Evolutionary conservation across 1,140 invertebrate genomes (phyloP), one percentile per base, ranked within the genome.

Genomic region (Listronotus bonariensis): DNA sequence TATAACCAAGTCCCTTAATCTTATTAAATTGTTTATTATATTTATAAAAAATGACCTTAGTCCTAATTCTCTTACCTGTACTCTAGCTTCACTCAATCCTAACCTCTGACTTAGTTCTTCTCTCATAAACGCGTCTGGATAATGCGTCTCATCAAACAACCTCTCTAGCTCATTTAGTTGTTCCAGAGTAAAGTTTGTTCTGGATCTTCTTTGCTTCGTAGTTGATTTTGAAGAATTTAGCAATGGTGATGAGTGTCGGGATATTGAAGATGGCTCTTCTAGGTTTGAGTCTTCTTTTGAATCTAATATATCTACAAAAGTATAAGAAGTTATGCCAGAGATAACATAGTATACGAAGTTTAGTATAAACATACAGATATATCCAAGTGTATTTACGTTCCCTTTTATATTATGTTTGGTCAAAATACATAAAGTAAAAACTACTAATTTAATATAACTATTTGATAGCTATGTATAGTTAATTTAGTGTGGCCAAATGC

Each of bases 81-180:
- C 95, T 76, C 95, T 83, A 0, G 95, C 94, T 77, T 98, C 95
- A 71, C 92, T 95, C 0, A 98, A 83, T 6, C 93, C 93, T 18
- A 98, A 82, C 63, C 95, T 80, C 78, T 97, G 93, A 71, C 93
- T 96, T 6, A 98, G 84, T 75, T 97, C 95, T 78, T 97, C 95
- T 63, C 95, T 82, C 93, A 96, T 96, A 78, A 96, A 96, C 42
- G 93, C 93, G 79, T 96, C 93, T 0, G 93, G 93, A 79, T 96
- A 96, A 78, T 96, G 93, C 0, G 94, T 96, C 80, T 96, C 94
- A 77, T 96, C 94, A 79, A 96, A 96, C 12, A 96, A 82, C 71
- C 92, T 79, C 80, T 96, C 94, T 69, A 96, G 79, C 76, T 96
- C 93, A 45, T 92, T 92, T 14, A 96, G 80, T 75, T 96, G 94